Evolutionary conservation across 2,113 vertebrate species (phyloP), one percentile per base, ranked within the genome.

Genomic region (Phocoena phocoena): DNA sequence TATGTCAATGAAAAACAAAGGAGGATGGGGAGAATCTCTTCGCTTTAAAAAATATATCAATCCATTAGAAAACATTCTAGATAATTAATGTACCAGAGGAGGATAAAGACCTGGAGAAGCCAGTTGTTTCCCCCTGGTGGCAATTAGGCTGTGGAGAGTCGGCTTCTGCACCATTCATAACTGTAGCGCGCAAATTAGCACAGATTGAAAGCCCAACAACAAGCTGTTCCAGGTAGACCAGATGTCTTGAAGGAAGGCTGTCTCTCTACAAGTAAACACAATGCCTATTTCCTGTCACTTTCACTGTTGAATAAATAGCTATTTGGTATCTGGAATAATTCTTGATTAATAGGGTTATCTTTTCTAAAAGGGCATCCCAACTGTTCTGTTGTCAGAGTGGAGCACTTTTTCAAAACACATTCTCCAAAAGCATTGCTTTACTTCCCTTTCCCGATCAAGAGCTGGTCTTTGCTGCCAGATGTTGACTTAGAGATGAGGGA

Each of bases 161-260:
- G 15, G 73, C 80, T 84, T 96, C 93, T 96, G 83, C 11, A 95
- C 65, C 87, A 94, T 97, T 92, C 85, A 95, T 92, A 94, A 97
- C 86, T 63, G 80, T 81, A 81, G 90, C 8, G 18, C 11, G n/a
- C 94, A 95, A 77, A 95, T 62, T 94, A 93, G 90, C 97, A 90
- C 94, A 93, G 94, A 87, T 71, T 79, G 80, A 93, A 92, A 97
- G 36, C 88, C 80, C 83, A 60, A 73, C 50, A 81, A 31, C 96
- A 92, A 68, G 81, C 71, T 94, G 70, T 97, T 96, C 94, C 92
- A 93, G 95, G 94, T 98, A 90, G 92, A 96, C 93, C 97, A 97
- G 97, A 93, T 98, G 95, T 98, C 90, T 97, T 94, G 41, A 96
- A 97, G 73, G 92, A 87, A 93, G 38, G 60, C 60, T 95, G 5